Conservation (phyloP, 2,888 invertebrate genomes). For the Nematopogon swammerdamellus region DNA sequence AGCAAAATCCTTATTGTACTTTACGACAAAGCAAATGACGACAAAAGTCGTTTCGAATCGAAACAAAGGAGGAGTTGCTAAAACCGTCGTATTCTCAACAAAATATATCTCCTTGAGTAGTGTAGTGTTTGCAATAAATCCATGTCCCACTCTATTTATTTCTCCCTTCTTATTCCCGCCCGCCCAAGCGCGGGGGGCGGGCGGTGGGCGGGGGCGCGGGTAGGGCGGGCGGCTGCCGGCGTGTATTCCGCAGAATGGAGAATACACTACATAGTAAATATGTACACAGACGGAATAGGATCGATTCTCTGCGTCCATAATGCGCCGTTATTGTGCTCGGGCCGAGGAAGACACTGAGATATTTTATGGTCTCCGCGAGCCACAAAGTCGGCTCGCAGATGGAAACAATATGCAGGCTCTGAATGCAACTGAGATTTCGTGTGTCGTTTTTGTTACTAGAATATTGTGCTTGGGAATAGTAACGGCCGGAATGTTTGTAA, state of each 20-base stretch:
- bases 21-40: too few relatives aligned
- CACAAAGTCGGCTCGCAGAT: too few relatives aligned
- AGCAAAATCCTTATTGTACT: too few relatives aligned
- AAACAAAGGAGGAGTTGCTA: not conserved
- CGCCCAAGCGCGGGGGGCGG: conserved; percentile 13
- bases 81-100: not conserved
- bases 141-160: conserved; percentile 43
- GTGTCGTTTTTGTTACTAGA: too few relatives aligned
- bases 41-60: too few relatives aligned
- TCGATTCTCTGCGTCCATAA: not conserved
- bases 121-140: conserved; percentile 44
- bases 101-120: conserved; percentile 12
- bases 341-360: not conserved
- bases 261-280: not conserved
- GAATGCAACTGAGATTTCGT: too few relatives aligned
- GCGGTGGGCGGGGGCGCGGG: conserved; percentile 9
- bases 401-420: too few relatives aligned
- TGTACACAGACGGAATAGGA: not conserved
- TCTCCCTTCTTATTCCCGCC: conserved; percentile 19
- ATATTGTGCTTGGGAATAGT: too few relatives aligned
- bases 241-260: not conserved
- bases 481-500: too few relatives aligned
- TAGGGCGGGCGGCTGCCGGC: not conserved
- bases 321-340: not conserved
- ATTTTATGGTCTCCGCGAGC: not conserved